phyloP scores from a whole-genome alignment of 2,797 vertebrate species.

The Crocidura indochinensis region DNA sequence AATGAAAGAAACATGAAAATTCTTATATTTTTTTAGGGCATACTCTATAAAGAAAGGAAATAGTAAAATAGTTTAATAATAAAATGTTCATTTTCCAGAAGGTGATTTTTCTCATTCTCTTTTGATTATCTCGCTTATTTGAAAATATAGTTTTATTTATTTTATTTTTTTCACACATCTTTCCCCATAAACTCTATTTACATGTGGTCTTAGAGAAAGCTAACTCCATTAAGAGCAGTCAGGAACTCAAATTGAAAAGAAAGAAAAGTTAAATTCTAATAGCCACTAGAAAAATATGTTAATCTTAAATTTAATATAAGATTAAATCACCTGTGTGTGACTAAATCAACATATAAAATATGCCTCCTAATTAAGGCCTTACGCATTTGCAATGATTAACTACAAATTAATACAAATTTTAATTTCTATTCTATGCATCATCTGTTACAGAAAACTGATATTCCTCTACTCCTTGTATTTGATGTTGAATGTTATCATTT shows the following conservation, averaged over 20 bases:
- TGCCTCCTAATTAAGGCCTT: constrained; percentile 23
- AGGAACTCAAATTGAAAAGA: not conserved
- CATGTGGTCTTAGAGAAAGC: constrained; percentile 32
- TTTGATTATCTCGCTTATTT: not conserved
- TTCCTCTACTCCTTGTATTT: constrained; percentile 25
- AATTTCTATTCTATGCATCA: constrained; percentile 31
- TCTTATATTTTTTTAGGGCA: not conserved
- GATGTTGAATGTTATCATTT: constrained; percentile 36
- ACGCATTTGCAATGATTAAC: constrained; percentile 34
- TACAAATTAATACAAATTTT: not conserved
- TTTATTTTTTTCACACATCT: no score
- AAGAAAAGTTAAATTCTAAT: not conserved
- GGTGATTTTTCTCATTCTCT: not conserved
- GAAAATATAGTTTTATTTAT: constrained; percentile 22
- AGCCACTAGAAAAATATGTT: constrained; percentile 23
- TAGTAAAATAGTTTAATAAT: not conserved
- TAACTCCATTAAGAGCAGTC: constrained; percentile 7
- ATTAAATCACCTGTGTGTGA: not conserved
- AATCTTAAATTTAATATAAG: constrained; percentile 37
- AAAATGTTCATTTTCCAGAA: not conserved
- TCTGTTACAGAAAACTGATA: constrained; percentile 4
- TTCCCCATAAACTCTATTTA: no score
- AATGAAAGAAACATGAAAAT: not conserved
- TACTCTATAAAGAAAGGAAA: not conserved
- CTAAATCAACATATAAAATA: constrained; percentile 13